These are phyloP conservation scores for Drosophila parvula DNA, from an alignment of 1,140 invertebrate genomes.

Conservation along the genomic window DNA sequence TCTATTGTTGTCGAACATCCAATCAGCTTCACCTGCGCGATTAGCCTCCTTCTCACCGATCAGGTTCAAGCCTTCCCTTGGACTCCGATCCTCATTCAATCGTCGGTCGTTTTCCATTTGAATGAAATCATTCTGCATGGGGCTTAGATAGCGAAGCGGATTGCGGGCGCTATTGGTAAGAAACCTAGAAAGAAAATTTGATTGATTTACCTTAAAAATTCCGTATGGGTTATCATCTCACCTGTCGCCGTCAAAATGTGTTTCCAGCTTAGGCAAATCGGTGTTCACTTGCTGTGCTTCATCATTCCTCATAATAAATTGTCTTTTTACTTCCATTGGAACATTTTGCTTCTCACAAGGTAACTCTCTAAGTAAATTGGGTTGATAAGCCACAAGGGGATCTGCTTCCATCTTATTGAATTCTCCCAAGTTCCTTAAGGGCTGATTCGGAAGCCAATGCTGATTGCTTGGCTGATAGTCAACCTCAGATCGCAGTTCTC, in stretches of 20 bases:
- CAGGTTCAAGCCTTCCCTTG: constrained; percentile 50
- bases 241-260: constrained; percentile 53
- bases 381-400: background rate
- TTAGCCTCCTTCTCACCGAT: constrained; percentile 8
- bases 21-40: background rate
- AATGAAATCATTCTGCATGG: constrained; percentile 41
- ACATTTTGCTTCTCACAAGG: background rate
- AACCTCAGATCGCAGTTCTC: background rate
- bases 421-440: background rate
- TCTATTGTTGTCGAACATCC: constrained; percentile 20
- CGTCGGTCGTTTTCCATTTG: constrained; percentile 35
- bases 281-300: background rate
- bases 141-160: constrained; percentile 49
- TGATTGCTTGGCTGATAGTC: background rate
- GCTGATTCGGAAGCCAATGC: background rate
- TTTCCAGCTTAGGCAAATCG: background rate
- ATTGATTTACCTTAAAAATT: background rate
- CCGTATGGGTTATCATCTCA: constrained; percentile 3
- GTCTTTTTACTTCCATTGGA: constrained; percentile 1
- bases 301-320: background rate
- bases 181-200: constrained; percentile 39
- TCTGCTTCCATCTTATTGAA: background rate
- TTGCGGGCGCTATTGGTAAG: constrained; percentile 57
- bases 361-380: too few species aligned
- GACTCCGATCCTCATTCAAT: constrained; percentile 34